Percentiles rank a stretch among this genome's conserved stretches.
phyloP scores from a whole-genome alignment of 2,797 vertebrate species.

The Denticeps clupeoides region DNA sequence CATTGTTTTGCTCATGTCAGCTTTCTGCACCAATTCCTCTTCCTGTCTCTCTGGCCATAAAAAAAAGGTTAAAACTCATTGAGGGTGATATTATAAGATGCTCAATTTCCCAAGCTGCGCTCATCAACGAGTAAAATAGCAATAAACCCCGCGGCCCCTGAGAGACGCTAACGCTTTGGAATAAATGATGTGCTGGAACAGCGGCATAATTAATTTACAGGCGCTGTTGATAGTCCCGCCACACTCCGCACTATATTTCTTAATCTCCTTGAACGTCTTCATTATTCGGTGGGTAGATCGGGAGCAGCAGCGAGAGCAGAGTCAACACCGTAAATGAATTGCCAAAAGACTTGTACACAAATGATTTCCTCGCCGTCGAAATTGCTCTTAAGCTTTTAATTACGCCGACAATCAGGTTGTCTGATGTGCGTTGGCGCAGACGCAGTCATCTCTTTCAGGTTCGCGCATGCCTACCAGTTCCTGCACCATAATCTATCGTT shows the following conservation, averaged over 20 bases:
- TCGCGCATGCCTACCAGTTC: neutral
- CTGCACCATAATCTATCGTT: neutral
- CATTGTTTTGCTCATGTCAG: conserved; percentile 21
- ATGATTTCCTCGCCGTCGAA: conserved; percentile 49
- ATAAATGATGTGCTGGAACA: conserved; percentile 97
- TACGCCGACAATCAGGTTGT: conserved; percentile 43
- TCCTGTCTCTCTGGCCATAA: conserved; percentile 46
- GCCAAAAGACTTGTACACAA: conserved; percentile 51
- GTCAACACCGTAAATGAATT: conserved; percentile 49
- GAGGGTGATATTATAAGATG: conserved; percentile 90
- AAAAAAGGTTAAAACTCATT: conserved; percentile 91
- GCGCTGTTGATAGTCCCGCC: conserved; percentile 99
- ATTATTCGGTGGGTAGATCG: conserved; percentile 57
- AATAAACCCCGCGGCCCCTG: conserved; percentile 98
- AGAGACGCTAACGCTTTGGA: conserved; percentile 87
- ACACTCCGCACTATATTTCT: conserved; percentile 92
- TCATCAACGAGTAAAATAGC: conserved; percentile 93
- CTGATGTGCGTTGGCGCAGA: conserved; percentile 32
- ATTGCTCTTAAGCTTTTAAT: conserved; percentile 66
- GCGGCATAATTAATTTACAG: conserved; percentile 99
- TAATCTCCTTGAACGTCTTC: conserved; percentile 97
- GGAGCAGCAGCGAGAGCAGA: too few species aligned
- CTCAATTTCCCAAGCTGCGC: conserved; percentile 90
- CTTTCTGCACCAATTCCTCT: conserved; percentile 23
- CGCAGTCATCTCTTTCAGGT: neutral